phyloP scores from a whole-genome alignment of 2,797 vertebrate species.

The Sciurus vulgaris region DNA sequence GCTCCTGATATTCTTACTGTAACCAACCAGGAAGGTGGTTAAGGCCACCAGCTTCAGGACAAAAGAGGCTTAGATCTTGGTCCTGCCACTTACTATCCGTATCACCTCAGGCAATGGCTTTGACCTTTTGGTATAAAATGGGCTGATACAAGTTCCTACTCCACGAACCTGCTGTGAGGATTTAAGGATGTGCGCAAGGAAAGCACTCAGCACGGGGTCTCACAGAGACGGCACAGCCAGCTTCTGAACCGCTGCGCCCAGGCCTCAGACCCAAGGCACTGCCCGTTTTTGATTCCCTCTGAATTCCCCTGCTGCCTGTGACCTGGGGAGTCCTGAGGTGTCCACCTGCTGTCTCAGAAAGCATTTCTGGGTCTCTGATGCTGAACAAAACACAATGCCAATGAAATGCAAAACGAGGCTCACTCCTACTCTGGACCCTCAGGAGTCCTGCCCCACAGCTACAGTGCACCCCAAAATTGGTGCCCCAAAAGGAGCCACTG shows the following conservation, averaged over 20 bases:
- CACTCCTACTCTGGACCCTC: not conserved
- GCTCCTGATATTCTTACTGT: accelerated
- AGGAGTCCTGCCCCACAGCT: not conserved
- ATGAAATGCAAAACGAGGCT: not conserved
- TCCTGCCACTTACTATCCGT: not conserved
- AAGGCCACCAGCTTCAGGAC: not conserved
- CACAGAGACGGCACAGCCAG: too few relatives aligned
- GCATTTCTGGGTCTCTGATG: not conserved
- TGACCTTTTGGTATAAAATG: not conserved
- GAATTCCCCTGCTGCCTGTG: accelerated
- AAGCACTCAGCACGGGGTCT: accelerated
- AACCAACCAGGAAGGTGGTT: not conserved
- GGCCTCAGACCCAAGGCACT: accelerated
- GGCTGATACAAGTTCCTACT: not conserved
- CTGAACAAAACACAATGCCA: accelerated
- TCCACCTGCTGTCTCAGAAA: not conserved
- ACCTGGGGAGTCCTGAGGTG: accelerated
- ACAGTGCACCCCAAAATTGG: accelerated
- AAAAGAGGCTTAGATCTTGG: not conserved
- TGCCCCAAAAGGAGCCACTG: not conserved
- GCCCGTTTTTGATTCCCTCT: not conserved
- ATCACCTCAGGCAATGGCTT: not conserved
- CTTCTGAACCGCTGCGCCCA: not conserved
- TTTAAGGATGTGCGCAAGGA: accelerated
- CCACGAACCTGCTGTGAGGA: not conserved